phyloP scores from a whole-genome alignment of 2,113 vertebrate genomes.

The Colistium nudipinnis region DNA sequence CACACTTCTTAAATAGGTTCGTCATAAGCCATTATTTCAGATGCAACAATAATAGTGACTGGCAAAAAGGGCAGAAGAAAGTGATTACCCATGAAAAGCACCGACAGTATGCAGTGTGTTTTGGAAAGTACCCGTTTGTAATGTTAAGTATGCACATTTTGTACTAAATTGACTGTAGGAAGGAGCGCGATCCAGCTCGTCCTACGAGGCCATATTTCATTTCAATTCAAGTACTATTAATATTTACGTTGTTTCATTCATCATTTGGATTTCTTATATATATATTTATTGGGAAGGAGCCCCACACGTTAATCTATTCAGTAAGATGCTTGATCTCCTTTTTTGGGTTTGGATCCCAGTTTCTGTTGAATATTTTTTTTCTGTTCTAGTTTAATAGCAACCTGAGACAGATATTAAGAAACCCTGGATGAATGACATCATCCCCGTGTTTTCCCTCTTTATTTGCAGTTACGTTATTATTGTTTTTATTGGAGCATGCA shows the following conservation, averaged over 20 bases:
- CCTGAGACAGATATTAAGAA: neutral
- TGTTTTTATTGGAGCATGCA: neutral
- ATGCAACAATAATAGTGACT: constrained; percentile 1
- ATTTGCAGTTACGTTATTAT: neutral
- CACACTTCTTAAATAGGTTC: too few relatives aligned
- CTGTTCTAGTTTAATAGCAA: too few relatives aligned
- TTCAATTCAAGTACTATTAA: too few relatives aligned
- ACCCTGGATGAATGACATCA: neutral
- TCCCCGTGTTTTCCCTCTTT: constrained; percentile 14
- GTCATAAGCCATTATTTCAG: neutral
- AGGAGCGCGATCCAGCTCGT: neutral
- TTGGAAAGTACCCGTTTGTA: constrained; percentile 6
- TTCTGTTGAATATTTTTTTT: too few relatives aligned
- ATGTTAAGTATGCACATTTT: constrained; percentile 12
- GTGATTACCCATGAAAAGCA: neutral
- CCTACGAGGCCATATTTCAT: neutral
- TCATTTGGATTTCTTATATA: too few relatives aligned
- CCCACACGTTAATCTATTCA: too few relatives aligned
- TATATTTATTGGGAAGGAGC: too few relatives aligned
- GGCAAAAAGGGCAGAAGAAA: neutral
- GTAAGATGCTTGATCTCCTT: too few relatives aligned
- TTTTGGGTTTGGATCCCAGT: too few relatives aligned
- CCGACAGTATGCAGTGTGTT: neutral
- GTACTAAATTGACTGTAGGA: neutral
- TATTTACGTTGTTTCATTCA: too few relatives aligned